A percentile compares a stretch with the other conserved stretches of the same genome.
phyloP scores from a whole-genome alignment of 1,140 invertebrate species.

The Pomacea maculata region DNA sequence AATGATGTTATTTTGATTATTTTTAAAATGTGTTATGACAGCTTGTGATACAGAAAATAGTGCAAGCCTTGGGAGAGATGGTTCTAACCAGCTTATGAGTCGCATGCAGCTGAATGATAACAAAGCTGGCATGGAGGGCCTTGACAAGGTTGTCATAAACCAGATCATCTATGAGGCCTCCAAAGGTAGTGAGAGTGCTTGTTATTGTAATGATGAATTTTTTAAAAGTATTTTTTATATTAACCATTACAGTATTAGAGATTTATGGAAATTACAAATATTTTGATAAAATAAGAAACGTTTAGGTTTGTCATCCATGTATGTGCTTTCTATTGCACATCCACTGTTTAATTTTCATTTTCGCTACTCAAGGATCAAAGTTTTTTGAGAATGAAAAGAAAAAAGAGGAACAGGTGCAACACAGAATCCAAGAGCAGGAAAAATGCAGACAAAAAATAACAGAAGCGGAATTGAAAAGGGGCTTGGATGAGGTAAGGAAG shows the following conservation, averaged over 20 bases:
- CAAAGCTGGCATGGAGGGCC: constrained; percentile 72
- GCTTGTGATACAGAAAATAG: no score
- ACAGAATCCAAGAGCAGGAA: constrained; percentile 64
- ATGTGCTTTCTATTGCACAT: no score
- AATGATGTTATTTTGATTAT: no score
- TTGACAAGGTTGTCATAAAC: constrained; percentile 72
- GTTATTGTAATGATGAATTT: not conserved
- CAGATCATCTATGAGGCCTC: constrained; percentile 71
- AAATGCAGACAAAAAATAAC: constrained; percentile 57
- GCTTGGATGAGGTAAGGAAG: constrained; percentile 57
- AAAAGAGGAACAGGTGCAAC: constrained; percentile 63
- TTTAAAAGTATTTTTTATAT: no score
- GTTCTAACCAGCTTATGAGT: constrained; percentile 30
- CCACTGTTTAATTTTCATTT: not conserved
- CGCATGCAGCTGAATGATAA: constrained; percentile 64
- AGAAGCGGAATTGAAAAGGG: constrained; percentile 55
- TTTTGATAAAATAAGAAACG: not conserved
- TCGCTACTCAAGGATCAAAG: constrained; percentile 65
- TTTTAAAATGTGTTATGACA: no score
- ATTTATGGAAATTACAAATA: not conserved
- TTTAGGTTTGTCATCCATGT: no score
- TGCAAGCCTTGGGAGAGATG: no score
- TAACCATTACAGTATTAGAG: not conserved
- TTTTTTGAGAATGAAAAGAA: constrained; percentile 71
- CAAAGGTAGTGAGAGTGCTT: constrained; percentile 60